Conservation (phyloP, 2,113 vertebrate species). For the Psilopsiagon aurifrons region DNA sequence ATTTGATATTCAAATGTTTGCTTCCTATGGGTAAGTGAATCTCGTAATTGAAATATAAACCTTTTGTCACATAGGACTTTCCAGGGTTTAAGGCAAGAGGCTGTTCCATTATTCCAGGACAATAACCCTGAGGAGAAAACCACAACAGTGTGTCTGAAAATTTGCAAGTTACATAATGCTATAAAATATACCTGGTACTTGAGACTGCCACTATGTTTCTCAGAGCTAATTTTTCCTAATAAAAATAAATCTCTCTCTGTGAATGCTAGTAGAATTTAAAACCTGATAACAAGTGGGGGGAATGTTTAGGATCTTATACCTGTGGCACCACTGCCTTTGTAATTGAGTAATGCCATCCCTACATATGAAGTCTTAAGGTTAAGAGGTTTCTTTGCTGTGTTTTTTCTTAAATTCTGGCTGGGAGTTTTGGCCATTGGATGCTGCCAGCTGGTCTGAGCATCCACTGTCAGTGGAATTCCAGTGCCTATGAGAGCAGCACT, state of each 20-base stretch:
- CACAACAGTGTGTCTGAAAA: conserved; percentile 4
- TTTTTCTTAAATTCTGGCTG: neutral
- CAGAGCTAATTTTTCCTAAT: neutral
- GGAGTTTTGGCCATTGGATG: neutral
- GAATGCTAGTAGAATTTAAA: neutral
- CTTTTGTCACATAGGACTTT: conserved; percentile 10
- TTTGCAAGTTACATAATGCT: neutral
- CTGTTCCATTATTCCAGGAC: conserved; percentile 25
- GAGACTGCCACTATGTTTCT: neutral
- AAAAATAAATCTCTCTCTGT: neutral
- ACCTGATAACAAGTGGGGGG: neutral
- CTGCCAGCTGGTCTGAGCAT: neutral
- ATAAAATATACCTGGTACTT: neutral
- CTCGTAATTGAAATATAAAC: conserved; percentile 45
- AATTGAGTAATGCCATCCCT: neutral
- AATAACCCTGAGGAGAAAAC: conserved; percentile 18
- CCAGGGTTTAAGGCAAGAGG: conserved; percentile 18
- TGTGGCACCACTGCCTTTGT: neutral
- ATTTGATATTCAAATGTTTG: conserved; percentile 18
- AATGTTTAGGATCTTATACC: neutral
- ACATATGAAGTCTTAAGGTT: neutral
- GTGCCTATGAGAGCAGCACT: rapidly evolving
- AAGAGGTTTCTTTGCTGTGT: rapidly evolving
- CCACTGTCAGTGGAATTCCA: neutral
- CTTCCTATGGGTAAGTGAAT: neutral